Evolutionary conservation across 2,113 vertebrate species (phyloP).

Genomic region (Antidorcas marsupialis): DNA sequence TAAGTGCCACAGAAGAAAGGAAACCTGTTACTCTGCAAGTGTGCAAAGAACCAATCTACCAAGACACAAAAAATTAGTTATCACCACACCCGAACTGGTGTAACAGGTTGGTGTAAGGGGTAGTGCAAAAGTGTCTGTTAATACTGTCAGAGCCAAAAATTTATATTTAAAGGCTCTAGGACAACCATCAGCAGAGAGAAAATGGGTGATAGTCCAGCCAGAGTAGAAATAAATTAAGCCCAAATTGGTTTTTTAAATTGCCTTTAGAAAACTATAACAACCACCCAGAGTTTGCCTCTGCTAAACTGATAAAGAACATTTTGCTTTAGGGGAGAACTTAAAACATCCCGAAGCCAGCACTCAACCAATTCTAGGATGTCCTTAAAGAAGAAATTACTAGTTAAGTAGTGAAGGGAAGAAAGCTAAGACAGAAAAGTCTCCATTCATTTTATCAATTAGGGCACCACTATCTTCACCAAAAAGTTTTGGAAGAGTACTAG

Average conservation of each 20-base stretch:
- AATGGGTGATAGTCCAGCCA: not conserved
- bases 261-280: not conserved
- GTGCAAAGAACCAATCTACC: not conserved
- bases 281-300: not conserved
- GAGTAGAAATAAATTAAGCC: not conserved
- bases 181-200: not conserved
- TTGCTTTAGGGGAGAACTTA: not conserved
- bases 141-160: not conserved
- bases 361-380: not conserved
- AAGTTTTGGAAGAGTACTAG: not conserved
- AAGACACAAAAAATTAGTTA: constrained; percentile 19
- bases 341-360: not conserved
- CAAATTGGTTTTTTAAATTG: not conserved
- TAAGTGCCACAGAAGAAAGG: constrained; percentile 1
- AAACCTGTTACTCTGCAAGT: not conserved
- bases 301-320: not conserved
- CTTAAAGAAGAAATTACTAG: not conserved
- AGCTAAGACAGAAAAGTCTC: not conserved
- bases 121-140: not conserved
- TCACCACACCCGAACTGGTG: constrained; percentile 35
- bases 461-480: not conserved
- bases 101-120: constrained; percentile 18
- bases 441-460: not conserved
- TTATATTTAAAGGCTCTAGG: not conserved
- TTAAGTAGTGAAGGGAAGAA: not conserved